Percentiles rank a stretch among this genome's conserved stretches.
Conservation (phyloP, 2,888 invertebrate species). For the Theodoxus fluviatilis region DNA sequence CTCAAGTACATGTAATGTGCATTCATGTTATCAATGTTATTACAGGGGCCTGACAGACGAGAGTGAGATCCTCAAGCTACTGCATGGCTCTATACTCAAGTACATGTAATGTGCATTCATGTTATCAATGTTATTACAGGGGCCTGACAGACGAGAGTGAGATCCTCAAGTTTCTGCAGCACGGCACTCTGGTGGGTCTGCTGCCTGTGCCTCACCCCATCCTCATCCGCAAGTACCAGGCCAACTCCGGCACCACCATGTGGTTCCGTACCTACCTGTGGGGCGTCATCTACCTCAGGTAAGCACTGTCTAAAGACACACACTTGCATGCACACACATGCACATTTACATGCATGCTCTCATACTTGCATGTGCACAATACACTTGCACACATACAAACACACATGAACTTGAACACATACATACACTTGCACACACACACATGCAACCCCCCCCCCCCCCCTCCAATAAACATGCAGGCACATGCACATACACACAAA, state of each 20-base stretch:
- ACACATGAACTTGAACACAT: neutral
- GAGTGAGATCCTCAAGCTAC: conserved; percentile 97
- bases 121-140: conserved; percentile 69
- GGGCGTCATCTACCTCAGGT: conserved; percentile 98
- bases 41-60: conserved; percentile 95
- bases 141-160: conserved; percentile 99
- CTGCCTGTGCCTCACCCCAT: conserved; percentile 99
- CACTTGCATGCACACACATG: neutral
- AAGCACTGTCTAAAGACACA: conserved; percentile 38
- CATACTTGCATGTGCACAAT: neutral
- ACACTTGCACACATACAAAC: neutral
- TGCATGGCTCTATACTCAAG: conserved; percentile 73
- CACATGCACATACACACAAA: neutral
- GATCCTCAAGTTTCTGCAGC: conserved; percentile 97
- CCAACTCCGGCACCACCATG: conserved; percentile 96
- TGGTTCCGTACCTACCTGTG: conserved; percentile 99
- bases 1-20: no score
- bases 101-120: neutral
- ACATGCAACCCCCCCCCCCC: neutral
- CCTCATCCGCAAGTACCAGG: conserved; percentile 97
- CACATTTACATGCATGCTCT: no score
- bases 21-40: no score
- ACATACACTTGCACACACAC: neutral
- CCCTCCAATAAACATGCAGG: neutral
- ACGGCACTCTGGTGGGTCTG: conserved; percentile 95